Evolutionary conservation across 1,140 invertebrate genomes (phyloP).

Genomic region (Eriosoma lanigerum): DNA sequence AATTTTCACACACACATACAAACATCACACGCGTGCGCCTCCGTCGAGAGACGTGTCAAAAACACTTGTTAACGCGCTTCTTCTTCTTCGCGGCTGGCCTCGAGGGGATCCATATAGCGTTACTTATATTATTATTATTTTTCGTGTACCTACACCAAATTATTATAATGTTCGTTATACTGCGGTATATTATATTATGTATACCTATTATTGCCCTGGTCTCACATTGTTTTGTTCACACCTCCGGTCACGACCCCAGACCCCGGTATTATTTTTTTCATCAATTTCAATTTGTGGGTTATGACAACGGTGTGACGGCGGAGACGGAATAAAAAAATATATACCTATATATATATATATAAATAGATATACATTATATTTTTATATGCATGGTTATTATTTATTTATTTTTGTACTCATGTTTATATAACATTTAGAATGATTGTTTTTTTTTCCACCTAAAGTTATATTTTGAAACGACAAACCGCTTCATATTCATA

Average conservation of each 20-base stretch:
- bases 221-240: slow-evolving; percentile 22
- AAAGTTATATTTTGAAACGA: too few relatives aligned
- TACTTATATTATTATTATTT: neutral
- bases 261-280: slow-evolving; percentile 38
- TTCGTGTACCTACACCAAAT: neutral
- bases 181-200: too few relatives aligned
- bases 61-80: slow-evolving; percentile 19
- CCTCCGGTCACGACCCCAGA: slow-evolving; percentile 39
- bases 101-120: neutral
- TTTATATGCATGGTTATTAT: too few relatives aligned
- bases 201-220: too few relatives aligned
- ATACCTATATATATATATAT: neutral
- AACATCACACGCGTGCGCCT: neutral
- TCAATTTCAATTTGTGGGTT: slow-evolving; percentile 34
- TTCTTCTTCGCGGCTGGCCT: neutral
- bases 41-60: slow-evolving; percentile 3
- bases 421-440: too few relatives aligned
- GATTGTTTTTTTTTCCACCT: too few relatives aligned
- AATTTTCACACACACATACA: slow-evolving; percentile 38
- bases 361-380: too few relatives aligned
- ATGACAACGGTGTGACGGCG: neutral
- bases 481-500: too few relatives aligned
- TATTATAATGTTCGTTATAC: slow-evolving; percentile 15
- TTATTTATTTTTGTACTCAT: too few relatives aligned
- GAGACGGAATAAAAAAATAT: neutral